Evolutionary conservation across 2,113 vertebrate genomes (phyloP), one percentile per base, ranked within the genome.

Genomic region (Phylloscopus whistleri): DNA sequence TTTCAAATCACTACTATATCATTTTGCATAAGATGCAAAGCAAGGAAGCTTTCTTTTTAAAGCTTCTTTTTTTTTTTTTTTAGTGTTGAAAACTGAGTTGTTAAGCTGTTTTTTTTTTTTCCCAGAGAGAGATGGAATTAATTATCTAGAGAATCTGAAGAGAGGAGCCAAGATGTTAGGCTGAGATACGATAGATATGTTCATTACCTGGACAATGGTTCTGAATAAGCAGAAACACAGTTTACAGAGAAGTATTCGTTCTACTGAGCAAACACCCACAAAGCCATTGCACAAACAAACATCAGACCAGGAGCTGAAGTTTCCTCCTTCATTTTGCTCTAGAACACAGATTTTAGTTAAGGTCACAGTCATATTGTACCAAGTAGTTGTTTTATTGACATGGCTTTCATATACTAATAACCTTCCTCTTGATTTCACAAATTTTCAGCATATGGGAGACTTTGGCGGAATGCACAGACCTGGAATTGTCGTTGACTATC

Each of bases 371-470:
- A 70, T 90, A 64, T 93, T 96, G 70, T 95, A 90, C 74, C 93
- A 53, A 68, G 86, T 85, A 97, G 79, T 91, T 97, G 80, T 48
- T 89, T 75, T 78, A 70, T 96, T 93, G 89, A 18, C 39, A 12
- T 87, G 81, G 80, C 69, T 79, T 92, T 93, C 19, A 49, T 95
- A 63, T 97, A 51, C 87, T 98, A 95, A 98, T 97, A 93, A 93
- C 62, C 4, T 77, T 92, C 52, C 66, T 97, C 77, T 95, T 95
- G 89, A 93, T 98, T 98, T 98, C 67, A 70, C 91, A 96, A 94
- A 97, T 97, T 98, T 98, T 90, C 98, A 98, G 98, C 98, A 97
- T 93, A 97, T 98, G 98, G 97, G 97, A 97, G 98, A 98, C 90
- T 98, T 98, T 97, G 98, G 98, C 89, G 97, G 97, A 96, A 98